Evolutionary conservation across 2,888 invertebrate genomes (phyloP).

Genomic region (Andrena hattorfiana): DNA sequence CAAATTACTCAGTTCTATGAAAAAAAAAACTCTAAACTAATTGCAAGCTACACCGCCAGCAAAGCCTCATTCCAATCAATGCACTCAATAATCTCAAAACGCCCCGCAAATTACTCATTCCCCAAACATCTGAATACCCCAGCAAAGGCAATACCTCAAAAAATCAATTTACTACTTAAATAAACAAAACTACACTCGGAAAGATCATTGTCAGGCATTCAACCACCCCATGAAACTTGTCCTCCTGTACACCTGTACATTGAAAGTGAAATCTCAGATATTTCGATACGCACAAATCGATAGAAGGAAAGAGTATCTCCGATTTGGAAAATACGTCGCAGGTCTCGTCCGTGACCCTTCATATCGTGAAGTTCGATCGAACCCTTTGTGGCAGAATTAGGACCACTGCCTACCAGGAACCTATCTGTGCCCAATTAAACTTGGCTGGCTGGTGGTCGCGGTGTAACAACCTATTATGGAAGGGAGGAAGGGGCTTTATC

Average conservation of each 20-base stretch:
- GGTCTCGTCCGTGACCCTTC: background rate
- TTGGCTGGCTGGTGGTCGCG: conserved; percentile 4
- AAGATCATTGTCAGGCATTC: background rate
- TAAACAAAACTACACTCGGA: too few species aligned
- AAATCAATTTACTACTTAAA: too few species aligned
- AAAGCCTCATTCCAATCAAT: too few species aligned
- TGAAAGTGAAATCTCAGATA: too few species aligned
- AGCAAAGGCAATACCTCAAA: too few species aligned
- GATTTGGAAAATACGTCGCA: background rate
- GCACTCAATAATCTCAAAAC: too few species aligned
- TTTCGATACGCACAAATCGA: background rate
- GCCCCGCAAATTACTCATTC: too few species aligned
- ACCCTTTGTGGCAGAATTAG: background rate
- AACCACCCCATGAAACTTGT: background rate
- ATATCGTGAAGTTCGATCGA: conserved; percentile 4
- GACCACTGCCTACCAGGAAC: background rate
- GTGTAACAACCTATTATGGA: conserved; percentile 41
- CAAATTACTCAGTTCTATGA: too few species aligned
- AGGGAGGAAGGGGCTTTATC: conserved; percentile 34
- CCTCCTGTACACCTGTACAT: too few species aligned
- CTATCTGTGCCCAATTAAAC: conserved; percentile 27
- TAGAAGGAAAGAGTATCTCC: background rate
- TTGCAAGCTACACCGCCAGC: too few species aligned
- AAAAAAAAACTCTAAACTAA: too few species aligned
- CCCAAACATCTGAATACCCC: too few species aligned